Evolutionary conservation across 2,888 invertebrate genomes (phyloP), one percentile per base, ranked within the genome.

Genomic region (Drosophila neotestacea): DNA sequence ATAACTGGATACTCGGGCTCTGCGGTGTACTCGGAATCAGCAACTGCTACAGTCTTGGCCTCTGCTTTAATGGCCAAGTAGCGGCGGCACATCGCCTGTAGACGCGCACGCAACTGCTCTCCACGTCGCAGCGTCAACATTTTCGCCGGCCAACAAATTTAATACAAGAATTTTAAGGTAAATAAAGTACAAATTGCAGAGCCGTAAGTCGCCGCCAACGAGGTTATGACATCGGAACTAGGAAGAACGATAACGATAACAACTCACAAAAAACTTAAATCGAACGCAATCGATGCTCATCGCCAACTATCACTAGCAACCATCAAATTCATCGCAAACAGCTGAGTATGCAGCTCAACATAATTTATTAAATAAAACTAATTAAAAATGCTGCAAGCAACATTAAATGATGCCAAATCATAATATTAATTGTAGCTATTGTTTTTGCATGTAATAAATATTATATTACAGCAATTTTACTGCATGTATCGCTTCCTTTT

Each of bases 1-100:
- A 92, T 91, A 27, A 70, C 73, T 4, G 92, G 92, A 76, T 92
- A 92, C 47, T 83, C 70, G 4, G 92, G 86, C 44, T 81, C 80
- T 1, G 73, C 88, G 0, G 72, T 71, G 52, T 85, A 91, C 42
- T 90, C 91, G 4, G 77, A 73, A 36, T 73, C 78, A 2, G 32
- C 22, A 34, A 30, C 50, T 30, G 64, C 34, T n/a, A 55, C 38
- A 0, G 71, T 44, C 59, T 64, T 67, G 11, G 73, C 30, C 51
- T 77, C 66, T 22, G 77, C 46, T 41, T 70, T 73, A 6, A n/a
- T 50, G 27, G 64, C 38, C 30, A 81, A 22, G 44, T 63, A 73
- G 9, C 73, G 75, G 39, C 69, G 47, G 38, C 60, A 74, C 6
- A 56, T 59, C 13, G 69, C 63, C 22, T 44, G 54, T 10, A 73